Base-by-base conservation (phyloP, 2,113 vertebrate species). In the Azemiops feae region DNA sequence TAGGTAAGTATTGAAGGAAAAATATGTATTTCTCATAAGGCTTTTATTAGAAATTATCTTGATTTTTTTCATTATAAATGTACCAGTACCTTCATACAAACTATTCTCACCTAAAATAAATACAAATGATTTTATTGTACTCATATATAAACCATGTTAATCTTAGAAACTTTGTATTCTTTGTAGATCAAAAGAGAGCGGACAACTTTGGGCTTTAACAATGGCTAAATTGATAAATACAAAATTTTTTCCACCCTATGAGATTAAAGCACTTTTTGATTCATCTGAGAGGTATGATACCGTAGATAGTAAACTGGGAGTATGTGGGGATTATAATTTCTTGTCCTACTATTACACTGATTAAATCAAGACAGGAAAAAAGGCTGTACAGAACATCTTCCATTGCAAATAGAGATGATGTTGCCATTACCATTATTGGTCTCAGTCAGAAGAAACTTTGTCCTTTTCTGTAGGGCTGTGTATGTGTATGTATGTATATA, bases 121-220 rank as follows among this genome's bases (percentile, higher is more conserved):
- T 57, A 0, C 86, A 0, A 93, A 27, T 87, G 92, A 95, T 39
- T 60, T 91, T n/a, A 92, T 12, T 92, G 90, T 52, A 16, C 25
- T 3, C 92, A 14, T 60, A 85, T 34, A 27, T 52, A 81, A 58
- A 11, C n/a, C 10, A 57, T n/a, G 0, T 60, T 25, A 27, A 90
- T 90, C 20, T 85, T 16, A 34, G 50, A 90, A 57, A 34, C n/a
- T 39, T 91, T 34, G 94, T 89, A n/a, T 25, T 55, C 91, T 95
- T 94, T 96, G 52, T 95, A 99, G 99, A 94, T 99, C 99, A 30
- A 94, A 97, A 94, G 97, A 98, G 91, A 97, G 96, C 30, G 99
- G 99, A 89, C 97, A 98, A 92, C 97, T 99, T 27, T 99, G 99
- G 99, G 98, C 99, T 95, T 97, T 99, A 96, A 98, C 98, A 88